A percentile compares a stretch with the other conserved stretches of the same genome.
These are phyloP conservation scores for Calyptommatus sinebrachiatus DNA, from an alignment of 2,113 vertebrate genomes.

Conservation along the genomic window DNA sequence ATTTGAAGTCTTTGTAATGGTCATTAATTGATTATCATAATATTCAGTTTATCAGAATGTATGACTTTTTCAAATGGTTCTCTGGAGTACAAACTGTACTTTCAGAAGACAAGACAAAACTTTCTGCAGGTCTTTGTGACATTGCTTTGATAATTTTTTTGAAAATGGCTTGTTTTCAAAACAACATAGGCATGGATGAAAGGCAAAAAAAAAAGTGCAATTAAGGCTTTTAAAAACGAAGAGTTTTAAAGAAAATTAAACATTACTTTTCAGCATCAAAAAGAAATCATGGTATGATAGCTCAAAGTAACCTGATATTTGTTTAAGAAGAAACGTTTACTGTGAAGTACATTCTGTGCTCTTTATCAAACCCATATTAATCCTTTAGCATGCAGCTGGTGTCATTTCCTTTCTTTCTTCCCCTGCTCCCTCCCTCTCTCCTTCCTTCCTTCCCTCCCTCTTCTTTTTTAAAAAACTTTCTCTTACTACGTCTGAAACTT, in stretches of 20 bases:
- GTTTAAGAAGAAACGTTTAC: neutral
- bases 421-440: neutral
- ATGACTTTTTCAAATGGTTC: neutral
- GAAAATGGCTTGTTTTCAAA: conserved; percentile 10
- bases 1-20: neutral
- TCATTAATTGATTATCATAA: neutral
- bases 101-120: neutral
- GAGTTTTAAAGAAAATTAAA: conserved; percentile 48
- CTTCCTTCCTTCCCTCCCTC: too few relatives aligned
- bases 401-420: neutral
- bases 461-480: neutral
- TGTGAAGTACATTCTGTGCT: neutral
- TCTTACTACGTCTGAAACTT: conserved; percentile 15
- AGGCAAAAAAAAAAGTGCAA: conserved; percentile 37
- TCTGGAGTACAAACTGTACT: neutral
- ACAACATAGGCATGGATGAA: conserved; percentile 7
- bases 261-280: neutral
- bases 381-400: conserved; percentile 20
- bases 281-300: conserved; percentile 24
- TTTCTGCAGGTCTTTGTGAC: neutral
- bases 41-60: conserved; percentile 4
- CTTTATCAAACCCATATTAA: conserved; percentile 44
- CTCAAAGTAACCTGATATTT: conserved; percentile 2
- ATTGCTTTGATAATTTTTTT: conserved; percentile 26
- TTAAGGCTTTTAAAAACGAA: conserved; percentile 51